Percentiles rank a stretch among this genome's conserved stretches.
Evolutionary conservation across 1,140 invertebrate species (phyloP).

Genomic region (Andrena cerasifolii): DNA sequence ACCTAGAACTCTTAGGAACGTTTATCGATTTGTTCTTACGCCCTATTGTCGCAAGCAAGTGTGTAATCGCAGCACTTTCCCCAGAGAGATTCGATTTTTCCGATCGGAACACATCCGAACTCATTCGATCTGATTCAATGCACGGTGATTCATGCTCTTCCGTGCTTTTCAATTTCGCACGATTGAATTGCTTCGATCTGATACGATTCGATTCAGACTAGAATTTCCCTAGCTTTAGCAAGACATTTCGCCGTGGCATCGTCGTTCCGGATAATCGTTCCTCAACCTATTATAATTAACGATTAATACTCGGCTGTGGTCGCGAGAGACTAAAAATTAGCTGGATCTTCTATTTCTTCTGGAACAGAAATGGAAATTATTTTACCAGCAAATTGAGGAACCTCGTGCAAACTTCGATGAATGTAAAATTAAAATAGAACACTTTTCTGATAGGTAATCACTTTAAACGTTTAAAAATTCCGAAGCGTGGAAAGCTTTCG

Average conservation of each 20-base stretch:
- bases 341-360: too few relatives aligned
- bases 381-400: too few relatives aligned
- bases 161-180: constrained; percentile 48
- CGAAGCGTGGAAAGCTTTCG: too few relatives aligned
- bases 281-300: constrained; percentile 7
- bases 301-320: not conserved
- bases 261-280: not conserved
- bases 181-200: constrained; percentile 50
- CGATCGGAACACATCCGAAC: constrained; percentile 47
- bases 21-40: constrained; percentile 43
- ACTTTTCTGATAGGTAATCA: too few relatives aligned
- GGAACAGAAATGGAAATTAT: too few relatives aligned
- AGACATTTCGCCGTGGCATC: not conserved
- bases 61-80: constrained; percentile 48
- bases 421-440: too few relatives aligned
- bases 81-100: constrained; percentile 44
- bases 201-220: constrained; percentile 37
- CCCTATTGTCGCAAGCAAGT: constrained; percentile 46
- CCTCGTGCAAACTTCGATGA: too few relatives aligned
- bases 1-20: not conserved
- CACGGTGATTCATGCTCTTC: constrained; percentile 50
- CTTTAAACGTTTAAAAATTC: too few relatives aligned
- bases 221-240: constrained; percentile 2
- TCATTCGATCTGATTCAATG: constrained; percentile 51
- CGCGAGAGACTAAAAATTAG: not conserved